phyloP scores from a whole-genome alignment of 2,113 vertebrate genomes.

The Bujurquina vittata region DNA sequence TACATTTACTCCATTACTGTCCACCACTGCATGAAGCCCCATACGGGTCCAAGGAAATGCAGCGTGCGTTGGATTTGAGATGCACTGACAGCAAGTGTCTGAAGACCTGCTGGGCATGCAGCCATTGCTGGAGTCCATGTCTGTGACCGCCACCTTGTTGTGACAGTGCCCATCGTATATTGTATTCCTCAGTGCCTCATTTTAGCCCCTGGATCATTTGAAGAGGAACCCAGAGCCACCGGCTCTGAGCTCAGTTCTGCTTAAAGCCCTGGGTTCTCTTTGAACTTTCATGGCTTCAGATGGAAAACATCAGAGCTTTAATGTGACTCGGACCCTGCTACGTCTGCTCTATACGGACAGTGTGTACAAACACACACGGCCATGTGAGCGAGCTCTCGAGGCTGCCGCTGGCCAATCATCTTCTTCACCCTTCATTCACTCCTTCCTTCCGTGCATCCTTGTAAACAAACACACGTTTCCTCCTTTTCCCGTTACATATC shows the following conservation, averaged over 20 bases:
- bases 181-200: background rate
- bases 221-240: background rate
- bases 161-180: background rate
- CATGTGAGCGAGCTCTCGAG: constrained; percentile 32
- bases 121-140: background rate
- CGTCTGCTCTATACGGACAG: background rate
- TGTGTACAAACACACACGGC: background rate
- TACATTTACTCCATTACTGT: no score
- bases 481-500: background rate
- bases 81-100: background rate
- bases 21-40: background rate
- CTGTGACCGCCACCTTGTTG: no score
- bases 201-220: background rate
- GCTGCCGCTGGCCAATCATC: no score
- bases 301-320: background rate
- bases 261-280: background rate
- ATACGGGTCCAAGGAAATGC: background rate
- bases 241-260: background rate
- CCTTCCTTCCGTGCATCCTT: constrained; percentile 16
- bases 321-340: background rate
- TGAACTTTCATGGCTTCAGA: background rate
- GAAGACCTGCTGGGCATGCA: background rate
- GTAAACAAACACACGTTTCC: constrained; percentile 19
- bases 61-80: background rate
- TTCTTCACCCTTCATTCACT: no score